Conservation (phyloP, 64 coral and sea anemone species). For the Stichodactyla helianthus region DNA sequence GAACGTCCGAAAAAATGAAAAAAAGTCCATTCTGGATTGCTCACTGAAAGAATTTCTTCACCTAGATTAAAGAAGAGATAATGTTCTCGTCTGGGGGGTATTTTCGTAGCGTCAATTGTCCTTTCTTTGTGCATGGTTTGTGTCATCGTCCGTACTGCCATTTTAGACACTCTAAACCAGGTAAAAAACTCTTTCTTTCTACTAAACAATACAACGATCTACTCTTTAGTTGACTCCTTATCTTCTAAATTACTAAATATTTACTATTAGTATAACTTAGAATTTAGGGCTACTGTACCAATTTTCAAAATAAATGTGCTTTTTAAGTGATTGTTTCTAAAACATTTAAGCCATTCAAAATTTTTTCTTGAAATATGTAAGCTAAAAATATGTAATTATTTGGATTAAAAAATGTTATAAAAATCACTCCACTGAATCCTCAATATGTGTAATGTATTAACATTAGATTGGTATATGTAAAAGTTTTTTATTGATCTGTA, state of each 20-base stretch:
- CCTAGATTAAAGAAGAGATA: not conserved
- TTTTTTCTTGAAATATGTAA: too few relatives aligned
- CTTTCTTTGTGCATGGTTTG: slow-evolving; percentile 91
- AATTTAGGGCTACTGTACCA: too few relatives aligned
- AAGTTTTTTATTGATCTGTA: not conserved
- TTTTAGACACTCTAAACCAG: slow-evolving; percentile 87
- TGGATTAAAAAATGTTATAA: too few relatives aligned
- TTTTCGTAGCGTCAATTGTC: slow-evolving; percentile 93
- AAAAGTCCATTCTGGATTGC: not conserved
- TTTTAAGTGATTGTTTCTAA: too few relatives aligned
- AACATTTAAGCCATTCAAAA: too few relatives aligned
- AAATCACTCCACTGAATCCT: too few relatives aligned
- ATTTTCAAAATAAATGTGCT: too few relatives aligned
- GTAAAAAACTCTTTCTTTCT: not conserved
- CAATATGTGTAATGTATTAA: not conserved
- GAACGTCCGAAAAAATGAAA: not conserved
- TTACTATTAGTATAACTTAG: not conserved
- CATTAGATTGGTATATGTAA: not conserved
- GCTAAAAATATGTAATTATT: too few relatives aligned
- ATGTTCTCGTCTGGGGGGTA: slow-evolving; percentile 98
- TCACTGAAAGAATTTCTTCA: not conserved
- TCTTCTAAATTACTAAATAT: not conserved
- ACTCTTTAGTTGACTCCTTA: not conserved
- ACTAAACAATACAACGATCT: not conserved
- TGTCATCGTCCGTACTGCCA: slow-evolving; percentile 96